Conservation (phyloP, 2,888 invertebrate genomes). For the Neoascia interrupta region DNA sequence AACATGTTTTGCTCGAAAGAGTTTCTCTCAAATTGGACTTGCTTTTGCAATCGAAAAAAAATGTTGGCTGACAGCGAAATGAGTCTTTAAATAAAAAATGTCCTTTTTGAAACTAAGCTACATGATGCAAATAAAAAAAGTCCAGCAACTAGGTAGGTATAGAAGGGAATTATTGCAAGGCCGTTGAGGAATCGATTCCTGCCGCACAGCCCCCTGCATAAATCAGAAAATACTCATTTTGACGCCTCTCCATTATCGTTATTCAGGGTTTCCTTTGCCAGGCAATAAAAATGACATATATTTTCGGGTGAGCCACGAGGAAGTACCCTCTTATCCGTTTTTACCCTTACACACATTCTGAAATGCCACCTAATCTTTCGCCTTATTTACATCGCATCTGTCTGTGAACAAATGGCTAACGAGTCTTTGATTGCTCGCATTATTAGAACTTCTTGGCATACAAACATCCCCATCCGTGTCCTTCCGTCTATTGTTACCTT, state of each 20-base stretch:
- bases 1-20: too few relatives aligned
- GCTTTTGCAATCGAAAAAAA: too few relatives aligned
- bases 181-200: neutral
- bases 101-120: too few relatives aligned
- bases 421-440: slow-evolving; percentile 60
- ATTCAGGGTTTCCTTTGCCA: slow-evolving; percentile 23
- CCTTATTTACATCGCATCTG: slow-evolving; percentile 1
- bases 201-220: neutral
- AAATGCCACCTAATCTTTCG: neutral
- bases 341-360: neutral
- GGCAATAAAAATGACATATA: slow-evolving; percentile 51
- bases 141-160: too few relatives aligned
- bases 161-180: too few relatives aligned
- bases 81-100: too few relatives aligned
- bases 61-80: too few relatives aligned
- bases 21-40: too few relatives aligned
- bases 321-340: neutral
- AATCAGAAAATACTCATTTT: slow-evolving; percentile 57
- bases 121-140: too few relatives aligned
- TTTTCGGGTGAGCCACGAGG: slow-evolving; percentile 18
- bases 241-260: slow-evolving; percentile 55
- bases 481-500: slow-evolving; percentile 15
- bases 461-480: too few relatives aligned
- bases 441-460: slow-evolving; percentile 42
- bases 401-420: slow-evolving; percentile 52